Evolutionary conservation across 2,888 invertebrate genomes (phyloP), one percentile per base, ranked within the genome.

Genomic region (Drosophila infuscata): DNA sequence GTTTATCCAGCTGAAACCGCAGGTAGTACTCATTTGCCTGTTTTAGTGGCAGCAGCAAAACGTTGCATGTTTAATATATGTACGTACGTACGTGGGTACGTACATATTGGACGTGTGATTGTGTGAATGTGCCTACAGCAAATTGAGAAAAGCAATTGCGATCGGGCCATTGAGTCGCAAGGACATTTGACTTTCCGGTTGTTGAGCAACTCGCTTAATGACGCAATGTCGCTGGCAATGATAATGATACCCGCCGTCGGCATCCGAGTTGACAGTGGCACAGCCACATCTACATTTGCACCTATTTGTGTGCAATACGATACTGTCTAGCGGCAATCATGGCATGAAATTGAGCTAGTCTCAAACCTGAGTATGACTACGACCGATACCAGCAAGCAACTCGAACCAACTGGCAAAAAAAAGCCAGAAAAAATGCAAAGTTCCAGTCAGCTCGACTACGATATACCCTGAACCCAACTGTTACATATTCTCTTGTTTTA

Each of bases 141-240:
- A 68, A 68, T 68, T 68, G 29, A 56, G 68, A 49, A 35, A 46
- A 38, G 33, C 49, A 61, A 60, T 64, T 64, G 53, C 59, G 76
- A 70, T 81, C 76, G 70, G 69, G 33, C 59, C 63, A 68, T 66
- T 69, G 72, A 64, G 61, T 71, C 66, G 76, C 75, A 74, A 81
- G 79, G 83, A 79, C 83, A 83, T 76, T 83, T 70, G 77, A 64
- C 75, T 76, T 83, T 83, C 83, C 83, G 83, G 76, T 81, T 83
- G 81, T 83, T 83, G 77, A 77, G 70, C 81, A 83, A 59, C 75
- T 70, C 79, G 74, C 74, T 83, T 79, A 83, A 83, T 83, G 81
- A 79, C 67, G 77, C 76, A 64, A 70, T 74, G 83, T 61, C 60
- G 76, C 51, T 82, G 80, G 69, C 70, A 71, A 74, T 81, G 78